Base-by-base conservation (phyloP, 2,797 vertebrate genomes). In the Catamblyrhynchus diadema region DNA sequence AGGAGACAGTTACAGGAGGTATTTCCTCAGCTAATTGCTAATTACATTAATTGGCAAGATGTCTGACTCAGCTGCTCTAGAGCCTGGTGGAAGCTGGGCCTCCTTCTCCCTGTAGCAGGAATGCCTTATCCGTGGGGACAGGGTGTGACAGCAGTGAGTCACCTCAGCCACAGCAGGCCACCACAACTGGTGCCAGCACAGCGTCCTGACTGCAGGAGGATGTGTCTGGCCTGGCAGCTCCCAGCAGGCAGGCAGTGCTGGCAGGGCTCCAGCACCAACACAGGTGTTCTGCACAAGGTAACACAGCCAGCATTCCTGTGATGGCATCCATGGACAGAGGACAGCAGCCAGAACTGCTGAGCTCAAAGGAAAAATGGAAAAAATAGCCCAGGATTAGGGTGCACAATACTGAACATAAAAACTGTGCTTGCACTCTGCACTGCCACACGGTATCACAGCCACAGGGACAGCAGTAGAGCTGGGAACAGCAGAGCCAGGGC, bases 301-400 rank as follows among this genome's bases (percentile, higher is more conserved):
- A 28, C 24, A 10, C 0, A 30, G 69, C 42, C 30, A 61, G 42
- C 23, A 41, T 2, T 1, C 16, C 14, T 16, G 6, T 3, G 18
- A 10, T 5, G 42, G 65, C 42, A 69, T 3, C 39, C 42, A 10
- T 1, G 4, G 21, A 56, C 33, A 81, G 33, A 22, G 51, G 35
- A 22, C 2, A 3, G 5, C 0, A 2, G 13, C 2, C 6, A 0
- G 14, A 33, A n/a, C 21, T 32, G 23, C 42, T 2, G 33, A 64
- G 69, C 35, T 42, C 44, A 75, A 73, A 39, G n/a, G 54, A 44
- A 42, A 41, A 13, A 1, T 16, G 10, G 39, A 8, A 13, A 32
- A 0, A 59, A 30, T 15, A 42, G 45, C 16, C 15, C 48, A 21
- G 15, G 3, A 24, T 3, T 19, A 27, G 21, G 47, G 54, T 62